phyloP scores from a whole-genome alignment of 2,113 vertebrate species.

The Pseudopodoces humilis region DNA sequence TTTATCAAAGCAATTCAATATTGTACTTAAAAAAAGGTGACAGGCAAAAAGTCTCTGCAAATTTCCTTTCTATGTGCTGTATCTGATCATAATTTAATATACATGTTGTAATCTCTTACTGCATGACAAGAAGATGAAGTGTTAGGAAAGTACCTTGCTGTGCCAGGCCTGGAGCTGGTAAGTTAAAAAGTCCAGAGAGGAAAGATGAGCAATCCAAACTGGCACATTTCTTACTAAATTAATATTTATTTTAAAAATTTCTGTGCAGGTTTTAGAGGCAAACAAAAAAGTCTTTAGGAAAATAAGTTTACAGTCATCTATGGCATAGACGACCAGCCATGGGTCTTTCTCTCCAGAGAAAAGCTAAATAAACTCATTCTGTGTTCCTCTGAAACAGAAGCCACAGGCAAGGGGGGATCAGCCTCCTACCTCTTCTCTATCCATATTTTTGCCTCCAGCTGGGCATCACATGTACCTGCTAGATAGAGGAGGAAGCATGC shows the following conservation, averaged over 20 bases:
- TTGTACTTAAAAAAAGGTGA: not conserved
- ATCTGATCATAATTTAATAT: not conserved
- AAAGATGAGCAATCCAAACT: not conserved
- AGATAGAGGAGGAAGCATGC: not conserved
- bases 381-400: not conserved
- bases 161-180: not conserved
- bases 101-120: not conserved
- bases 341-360: not conserved
- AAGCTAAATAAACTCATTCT: not conserved
- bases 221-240: not conserved
- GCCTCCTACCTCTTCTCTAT: not conserved
- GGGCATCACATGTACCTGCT: not conserved
- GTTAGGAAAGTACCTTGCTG: not conserved
- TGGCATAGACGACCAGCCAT: not conserved
- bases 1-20: not conserved
- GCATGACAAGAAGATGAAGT: not conserved
- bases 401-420: not conserved
- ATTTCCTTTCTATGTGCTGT: not conserved
- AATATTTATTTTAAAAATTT: not conserved
- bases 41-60: not conserved
- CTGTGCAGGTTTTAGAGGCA: not conserved
- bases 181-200: not conserved
- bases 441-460: not conserved
- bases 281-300: not conserved
- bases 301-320: not conserved